Percentiles rank a stretch among this genome's conserved stretches.
Conservation (phyloP, 2,113 vertebrate genomes). For the Pelodiscus sinensis region DNA sequence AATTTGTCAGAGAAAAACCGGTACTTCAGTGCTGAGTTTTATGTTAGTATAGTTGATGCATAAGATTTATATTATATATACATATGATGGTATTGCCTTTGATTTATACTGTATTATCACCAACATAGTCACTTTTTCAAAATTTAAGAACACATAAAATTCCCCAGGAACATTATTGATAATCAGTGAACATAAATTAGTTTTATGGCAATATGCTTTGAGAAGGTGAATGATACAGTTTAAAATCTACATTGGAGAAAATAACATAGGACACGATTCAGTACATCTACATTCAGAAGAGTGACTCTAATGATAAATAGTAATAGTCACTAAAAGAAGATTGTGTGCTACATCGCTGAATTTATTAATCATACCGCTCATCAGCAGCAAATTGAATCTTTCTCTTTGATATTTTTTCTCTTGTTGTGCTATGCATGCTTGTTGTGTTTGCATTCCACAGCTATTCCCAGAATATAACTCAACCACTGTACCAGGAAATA, state of each 20-base stretch:
- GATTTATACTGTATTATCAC: not conserved
- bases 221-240: not conserved
- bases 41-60: not conserved
- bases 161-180: not conserved
- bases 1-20: not conserved
- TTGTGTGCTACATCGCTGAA: not conserved
- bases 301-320: not conserved
- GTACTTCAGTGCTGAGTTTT: not conserved
- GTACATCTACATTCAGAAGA: not conserved
- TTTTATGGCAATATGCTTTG: not conserved
- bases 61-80: not conserved
- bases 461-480: not conserved
- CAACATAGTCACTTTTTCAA: not conserved
- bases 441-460: not conserved
- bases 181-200: slow-evolving; percentile 5
- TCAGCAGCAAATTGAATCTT: not conserved
- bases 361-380: not conserved
- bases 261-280: not conserved
- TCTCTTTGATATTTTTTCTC: not conserved
- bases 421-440: not conserved
- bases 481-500: not conserved
- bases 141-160: slow-evolving; percentile 6
- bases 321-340: not conserved
- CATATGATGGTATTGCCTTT: not conserved
- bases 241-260: not conserved